Percentiles rank a stretch among this genome's conserved stretches.
Conservation (phyloP, 2,888 invertebrate genomes). For the Agrypnus murinus region DNA sequence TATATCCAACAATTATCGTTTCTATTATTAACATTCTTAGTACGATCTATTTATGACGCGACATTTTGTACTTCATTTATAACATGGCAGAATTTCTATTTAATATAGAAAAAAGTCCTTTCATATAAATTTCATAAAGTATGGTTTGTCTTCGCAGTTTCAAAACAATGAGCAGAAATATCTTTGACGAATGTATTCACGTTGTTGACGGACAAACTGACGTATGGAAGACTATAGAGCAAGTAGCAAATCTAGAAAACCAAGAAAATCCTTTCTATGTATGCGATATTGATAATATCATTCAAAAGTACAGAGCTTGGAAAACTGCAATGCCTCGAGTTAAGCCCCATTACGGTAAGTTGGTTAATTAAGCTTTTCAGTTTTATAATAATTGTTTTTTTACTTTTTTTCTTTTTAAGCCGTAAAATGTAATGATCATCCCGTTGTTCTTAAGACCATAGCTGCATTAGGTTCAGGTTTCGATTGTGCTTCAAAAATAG, state of each 20-base stretch:
- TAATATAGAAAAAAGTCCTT: no score
- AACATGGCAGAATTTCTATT: no score
- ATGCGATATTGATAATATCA: conserved; percentile 89
- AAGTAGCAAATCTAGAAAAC: conserved; percentile 76
- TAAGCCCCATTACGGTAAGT: conserved; percentile 91
- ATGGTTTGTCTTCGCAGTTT: no score
- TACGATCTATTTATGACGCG: no score
- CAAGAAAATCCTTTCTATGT: conserved; percentile 95
- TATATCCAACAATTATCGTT: no score
- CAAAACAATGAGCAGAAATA: no score
- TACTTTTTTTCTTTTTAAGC: conserved; percentile 73
- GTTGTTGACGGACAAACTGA: background rate
- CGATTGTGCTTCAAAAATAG: conserved; percentile 97
- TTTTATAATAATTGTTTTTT: background rate
- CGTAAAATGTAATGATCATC: conserved; percentile 97
- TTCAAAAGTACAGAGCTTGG: conserved; percentile 89
- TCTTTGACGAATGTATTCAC: background rate
- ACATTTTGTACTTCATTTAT: no score
- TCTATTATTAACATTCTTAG: no score
- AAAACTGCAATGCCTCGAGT: conserved; percentile 88
- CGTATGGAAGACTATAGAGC: background rate
- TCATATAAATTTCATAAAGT: no score
- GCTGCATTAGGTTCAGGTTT: conserved; percentile 93
- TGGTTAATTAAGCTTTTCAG: background rate
- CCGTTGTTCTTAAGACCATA: conserved; percentile 86